Conservation (phyloP, 2,888 invertebrate species). For the Bellardia pandia region DNA sequence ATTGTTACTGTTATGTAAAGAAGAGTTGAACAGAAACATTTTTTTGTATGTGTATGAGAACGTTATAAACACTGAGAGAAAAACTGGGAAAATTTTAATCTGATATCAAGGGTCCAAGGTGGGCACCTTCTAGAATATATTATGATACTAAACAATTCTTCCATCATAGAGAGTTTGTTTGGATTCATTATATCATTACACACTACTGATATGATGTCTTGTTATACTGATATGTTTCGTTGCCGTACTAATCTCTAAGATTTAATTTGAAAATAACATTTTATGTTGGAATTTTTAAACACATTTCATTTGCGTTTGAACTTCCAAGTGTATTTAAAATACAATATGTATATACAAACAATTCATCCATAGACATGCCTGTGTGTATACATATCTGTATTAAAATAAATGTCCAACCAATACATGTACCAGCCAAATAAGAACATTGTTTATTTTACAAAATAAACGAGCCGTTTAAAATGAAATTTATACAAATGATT, state of each 20-base stretch:
- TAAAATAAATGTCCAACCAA: constrained; percentile 63
- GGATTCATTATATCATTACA: too few species aligned
- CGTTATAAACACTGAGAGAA: neutral
- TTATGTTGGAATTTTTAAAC: neutral
- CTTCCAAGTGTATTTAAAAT: constrained; percentile 13
- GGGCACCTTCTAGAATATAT: too few species aligned
- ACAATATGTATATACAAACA: neutral
- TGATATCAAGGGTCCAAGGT: too few species aligned
- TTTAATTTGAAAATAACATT: too few species aligned
- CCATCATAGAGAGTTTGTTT: too few species aligned
- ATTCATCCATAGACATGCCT: neutral
- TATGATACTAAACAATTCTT: too few species aligned
- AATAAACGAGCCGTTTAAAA: constrained; percentile 68
- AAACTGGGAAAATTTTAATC: too few species aligned
- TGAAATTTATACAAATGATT: constrained; percentile 65
- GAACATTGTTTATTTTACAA: constrained; percentile 63
- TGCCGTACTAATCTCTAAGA: too few species aligned
- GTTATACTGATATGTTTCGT: too few species aligned
- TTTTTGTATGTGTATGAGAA: neutral
- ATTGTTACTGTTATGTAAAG: constrained; percentile 57
- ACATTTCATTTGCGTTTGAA: neutral
- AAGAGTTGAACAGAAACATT: constrained; percentile 10
- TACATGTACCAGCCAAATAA: constrained; percentile 55
- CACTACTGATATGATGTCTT: too few species aligned
- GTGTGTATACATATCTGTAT: constrained; percentile 8